Percentiles rank a stretch among this genome's conserved stretches.
Conservation (phyloP, 2,888 invertebrate species). For the Cephus pulcher region DNA sequence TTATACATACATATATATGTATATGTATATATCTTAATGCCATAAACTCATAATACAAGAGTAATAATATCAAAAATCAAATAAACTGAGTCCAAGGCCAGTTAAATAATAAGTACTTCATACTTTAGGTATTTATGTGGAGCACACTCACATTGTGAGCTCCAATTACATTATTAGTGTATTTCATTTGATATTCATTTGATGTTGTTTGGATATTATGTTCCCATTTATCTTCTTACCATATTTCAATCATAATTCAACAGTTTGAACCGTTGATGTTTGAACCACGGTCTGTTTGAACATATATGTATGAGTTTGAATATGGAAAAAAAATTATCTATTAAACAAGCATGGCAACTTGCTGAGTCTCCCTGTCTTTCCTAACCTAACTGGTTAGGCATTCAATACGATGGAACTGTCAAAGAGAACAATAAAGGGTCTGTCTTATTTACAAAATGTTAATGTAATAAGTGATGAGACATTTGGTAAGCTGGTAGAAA, state of each 20-base stretch:
- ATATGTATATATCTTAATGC: not conserved
- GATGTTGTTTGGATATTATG: not conserved
- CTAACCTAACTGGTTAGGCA: not conserved
- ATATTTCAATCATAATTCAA: not conserved
- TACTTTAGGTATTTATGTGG: not conserved
- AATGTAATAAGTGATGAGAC: conserved; percentile 46
- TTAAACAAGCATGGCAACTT: not conserved
- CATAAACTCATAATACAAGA: not conserved
- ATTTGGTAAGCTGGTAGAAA: conserved; percentile 45
- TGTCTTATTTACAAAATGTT: conserved; percentile 40
- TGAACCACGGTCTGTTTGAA: not conserved
- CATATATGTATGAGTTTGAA: too few species aligned
- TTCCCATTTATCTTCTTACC: not conserved
- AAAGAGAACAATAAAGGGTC: conserved; percentile 37
- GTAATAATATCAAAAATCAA: not conserved
- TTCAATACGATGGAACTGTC: conserved; percentile 47
- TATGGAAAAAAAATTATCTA: not conserved
- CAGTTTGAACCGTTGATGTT: not conserved
- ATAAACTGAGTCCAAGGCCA: not conserved
- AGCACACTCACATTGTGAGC: not conserved
- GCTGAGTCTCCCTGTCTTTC: not conserved
- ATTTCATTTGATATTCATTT: not conserved
- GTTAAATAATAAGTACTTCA: not conserved
- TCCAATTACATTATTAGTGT: not conserved
- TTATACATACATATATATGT: not conserved